Percentiles rank a stretch among this genome's conserved stretches.
These are phyloP conservation scores for Apodemus sylvaticus DNA, from an alignment of 2,113 vertebrate species.

Conservation along the genomic window DNA sequence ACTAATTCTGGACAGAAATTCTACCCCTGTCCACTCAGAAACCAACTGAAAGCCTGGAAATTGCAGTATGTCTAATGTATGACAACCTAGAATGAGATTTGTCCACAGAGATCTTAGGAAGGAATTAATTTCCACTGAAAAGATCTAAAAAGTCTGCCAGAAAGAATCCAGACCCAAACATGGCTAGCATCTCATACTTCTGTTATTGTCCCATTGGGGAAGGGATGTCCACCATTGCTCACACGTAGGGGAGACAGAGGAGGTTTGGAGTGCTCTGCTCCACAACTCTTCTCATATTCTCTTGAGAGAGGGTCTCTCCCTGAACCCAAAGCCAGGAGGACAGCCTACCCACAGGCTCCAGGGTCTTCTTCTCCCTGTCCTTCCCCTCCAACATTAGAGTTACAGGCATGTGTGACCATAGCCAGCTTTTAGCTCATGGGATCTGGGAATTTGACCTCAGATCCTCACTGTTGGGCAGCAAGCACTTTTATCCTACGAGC, in stretches of 20 bases:
- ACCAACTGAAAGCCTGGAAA: neutral
- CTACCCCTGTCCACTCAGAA: neutral
- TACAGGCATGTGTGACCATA: neutral
- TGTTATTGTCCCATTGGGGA: neutral
- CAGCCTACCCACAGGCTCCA: neutral
- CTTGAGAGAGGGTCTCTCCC: neutral
- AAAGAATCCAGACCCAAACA: slow-evolving; percentile 21
- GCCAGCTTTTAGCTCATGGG: neutral
- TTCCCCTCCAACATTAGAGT: neutral
- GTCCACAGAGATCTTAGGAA: neutral
- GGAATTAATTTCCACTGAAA: slow-evolving; percentile 28
- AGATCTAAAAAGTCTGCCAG: neutral
- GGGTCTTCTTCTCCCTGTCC: neutral
- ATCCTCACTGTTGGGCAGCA: neutral
- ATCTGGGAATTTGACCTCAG: neutral
- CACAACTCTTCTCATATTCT: too few species aligned
- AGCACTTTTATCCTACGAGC: neutral
- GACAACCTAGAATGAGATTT: neutral
- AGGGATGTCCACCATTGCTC: neutral
- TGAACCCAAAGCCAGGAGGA: neutral
- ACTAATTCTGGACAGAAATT: neutral
- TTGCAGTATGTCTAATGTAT: neutral
- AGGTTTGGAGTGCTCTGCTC: neutral
- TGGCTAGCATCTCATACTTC: neutral
- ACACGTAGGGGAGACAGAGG: neutral